These are phyloP conservation scores for Cynocephalus volans DNA, from an alignment of 2,113 vertebrate species.

Conservation along the genomic window DNA sequence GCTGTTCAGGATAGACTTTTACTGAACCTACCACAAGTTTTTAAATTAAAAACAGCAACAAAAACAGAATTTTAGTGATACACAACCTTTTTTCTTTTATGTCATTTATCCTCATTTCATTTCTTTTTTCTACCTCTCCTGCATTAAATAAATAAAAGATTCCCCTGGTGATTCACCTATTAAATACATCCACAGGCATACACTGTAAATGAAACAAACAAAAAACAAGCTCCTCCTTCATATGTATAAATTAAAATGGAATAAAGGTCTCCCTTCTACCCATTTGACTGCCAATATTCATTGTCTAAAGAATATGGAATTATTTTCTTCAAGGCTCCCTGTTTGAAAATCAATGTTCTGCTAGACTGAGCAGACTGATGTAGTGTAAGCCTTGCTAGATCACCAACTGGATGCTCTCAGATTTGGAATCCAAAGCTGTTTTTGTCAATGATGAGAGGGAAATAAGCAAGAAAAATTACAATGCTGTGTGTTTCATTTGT, in stretches of 20 bases:
- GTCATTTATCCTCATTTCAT: not conserved
- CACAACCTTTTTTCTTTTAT: not conserved
- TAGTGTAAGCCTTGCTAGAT: not conserved
- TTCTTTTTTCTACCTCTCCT: not conserved
- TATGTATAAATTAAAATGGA: conserved; percentile 51
- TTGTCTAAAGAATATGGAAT: conserved; percentile 83
- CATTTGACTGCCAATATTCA: not conserved
- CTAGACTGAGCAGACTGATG: conserved; percentile 79
- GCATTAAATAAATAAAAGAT: not conserved
- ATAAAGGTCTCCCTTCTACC: not conserved
- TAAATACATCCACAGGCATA: not conserved
- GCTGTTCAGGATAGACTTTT: not conserved
- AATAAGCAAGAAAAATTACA: conserved; percentile 1
- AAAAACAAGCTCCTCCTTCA: not conserved
- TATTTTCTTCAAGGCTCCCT: conserved; percentile 71
- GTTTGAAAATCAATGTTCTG: conserved; percentile 87
- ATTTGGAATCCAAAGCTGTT: conserved; percentile 68
- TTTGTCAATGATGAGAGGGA: conserved; percentile 52
- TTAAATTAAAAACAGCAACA: conserved; percentile 8
- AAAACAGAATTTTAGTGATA: not conserved
- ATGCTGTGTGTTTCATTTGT: conserved; percentile 56
- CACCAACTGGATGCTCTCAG: not conserved
- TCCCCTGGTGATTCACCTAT: not conserved
- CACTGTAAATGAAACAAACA: not conserved
- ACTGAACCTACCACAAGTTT: not conserved